These are phyloP conservation scores for Varanus salvator DNA, from an alignment of 2,113 vertebrate genomes.

Conservation along the genomic window DNA sequence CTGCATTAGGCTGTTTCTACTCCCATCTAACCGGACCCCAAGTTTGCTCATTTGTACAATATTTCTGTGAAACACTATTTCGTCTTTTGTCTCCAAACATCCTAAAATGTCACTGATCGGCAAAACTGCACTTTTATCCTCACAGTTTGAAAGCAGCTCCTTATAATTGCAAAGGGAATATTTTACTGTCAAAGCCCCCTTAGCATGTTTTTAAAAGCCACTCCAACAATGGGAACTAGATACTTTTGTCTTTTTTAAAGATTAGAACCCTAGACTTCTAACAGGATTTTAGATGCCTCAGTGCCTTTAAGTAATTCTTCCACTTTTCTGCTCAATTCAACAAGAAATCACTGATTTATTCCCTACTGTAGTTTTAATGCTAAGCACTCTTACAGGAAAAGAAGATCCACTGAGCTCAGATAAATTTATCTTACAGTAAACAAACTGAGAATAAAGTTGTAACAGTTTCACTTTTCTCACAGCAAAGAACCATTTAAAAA, in stretches of 20 bases:
- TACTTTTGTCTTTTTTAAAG: background rate
- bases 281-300: background rate
- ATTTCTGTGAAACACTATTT: background rate
- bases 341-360: background rate
- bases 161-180: background rate
- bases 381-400: background rate
- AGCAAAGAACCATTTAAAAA: background rate
- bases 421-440: background rate
- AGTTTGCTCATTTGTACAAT: background rate
- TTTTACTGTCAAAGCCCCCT: background rate
- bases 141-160: background rate
- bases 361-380: background rate
- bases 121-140: background rate
- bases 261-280: background rate
- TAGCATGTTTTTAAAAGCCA: background rate
- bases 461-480: background rate
- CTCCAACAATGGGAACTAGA: background rate
- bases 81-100: background rate
- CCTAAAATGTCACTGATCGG: background rate
- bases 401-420: background rate
- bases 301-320: background rate
- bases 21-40: background rate
- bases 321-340: background rate
- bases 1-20: background rate
- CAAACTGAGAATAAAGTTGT: background rate